Conservation (phyloP, 2,113 vertebrate species). For the Psilopsiagon aymara region DNA sequence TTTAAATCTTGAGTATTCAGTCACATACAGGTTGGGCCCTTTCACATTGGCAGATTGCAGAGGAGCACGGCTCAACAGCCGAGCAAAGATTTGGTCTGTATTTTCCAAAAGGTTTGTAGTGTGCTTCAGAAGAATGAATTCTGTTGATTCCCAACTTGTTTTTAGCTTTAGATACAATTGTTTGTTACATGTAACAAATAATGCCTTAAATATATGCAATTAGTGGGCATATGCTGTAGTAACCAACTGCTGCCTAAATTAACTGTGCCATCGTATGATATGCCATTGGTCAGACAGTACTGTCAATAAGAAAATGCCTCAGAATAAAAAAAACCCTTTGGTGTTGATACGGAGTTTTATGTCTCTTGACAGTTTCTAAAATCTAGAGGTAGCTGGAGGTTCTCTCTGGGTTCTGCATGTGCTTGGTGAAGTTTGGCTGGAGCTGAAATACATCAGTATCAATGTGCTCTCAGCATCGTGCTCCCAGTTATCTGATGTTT, state of each 20-base stretch:
- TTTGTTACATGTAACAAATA: neutral
- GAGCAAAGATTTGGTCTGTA: neutral
- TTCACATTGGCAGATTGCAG: neutral
- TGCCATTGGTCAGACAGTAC: neutral
- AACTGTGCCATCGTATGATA: neutral
- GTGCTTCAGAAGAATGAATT: neutral
- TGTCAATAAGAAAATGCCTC: neutral
- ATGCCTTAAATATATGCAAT: neutral
- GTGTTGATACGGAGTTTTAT: neutral
- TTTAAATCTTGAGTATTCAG: neutral
- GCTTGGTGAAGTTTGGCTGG: neutral
- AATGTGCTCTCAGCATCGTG: neutral
- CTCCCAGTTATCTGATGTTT: neutral
- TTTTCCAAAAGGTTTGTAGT: neutral
- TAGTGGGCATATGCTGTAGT: neutral
- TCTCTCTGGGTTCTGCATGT: neutral
- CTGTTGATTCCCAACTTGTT: neutral
- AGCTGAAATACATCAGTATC: neutral
- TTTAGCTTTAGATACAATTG: neutral
- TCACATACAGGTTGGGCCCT: fast-evolving
- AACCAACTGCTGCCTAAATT: neutral
- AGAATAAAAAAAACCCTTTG: neutral
- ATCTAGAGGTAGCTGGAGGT: neutral
- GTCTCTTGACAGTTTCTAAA: neutral
- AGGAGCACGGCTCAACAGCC: fast-evolving